Percentiles rank a stretch among this genome's conserved stretches.
These are phyloP conservation scores for Ditula angustiorana DNA, from an alignment of 2,888 invertebrate genomes.

Conservation along the genomic window DNA sequence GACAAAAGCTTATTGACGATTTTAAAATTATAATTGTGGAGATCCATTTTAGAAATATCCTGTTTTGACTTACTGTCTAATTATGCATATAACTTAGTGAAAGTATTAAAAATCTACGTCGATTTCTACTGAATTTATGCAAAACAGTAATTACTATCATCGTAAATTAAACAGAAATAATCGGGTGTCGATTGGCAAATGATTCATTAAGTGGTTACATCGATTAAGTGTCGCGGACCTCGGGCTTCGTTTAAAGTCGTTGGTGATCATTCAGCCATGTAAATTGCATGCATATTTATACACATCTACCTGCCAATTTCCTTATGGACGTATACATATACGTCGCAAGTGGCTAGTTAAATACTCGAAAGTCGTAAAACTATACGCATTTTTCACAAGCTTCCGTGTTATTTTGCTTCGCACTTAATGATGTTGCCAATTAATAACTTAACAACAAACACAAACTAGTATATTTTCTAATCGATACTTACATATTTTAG, in stretches of 20 bases:
- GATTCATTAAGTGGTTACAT: constrained; percentile 47
- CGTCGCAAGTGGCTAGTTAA: constrained; percentile 52
- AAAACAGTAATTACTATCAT: constrained; percentile 32
- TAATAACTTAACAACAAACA: constrained; percentile 22
- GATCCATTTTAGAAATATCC: neutral
- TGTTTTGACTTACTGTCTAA: neutral
- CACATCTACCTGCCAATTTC: constrained; percentile 47
- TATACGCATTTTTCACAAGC: constrained; percentile 33
- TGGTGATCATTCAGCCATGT: constrained; percentile 50
- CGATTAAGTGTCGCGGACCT: constrained; percentile 53
- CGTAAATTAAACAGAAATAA: constrained; percentile 34
- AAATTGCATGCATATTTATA: constrained; percentile 47
- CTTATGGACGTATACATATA: constrained; percentile 48
- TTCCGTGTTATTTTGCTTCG: constrained; percentile 30
- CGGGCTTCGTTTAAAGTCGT: constrained; percentile 43
- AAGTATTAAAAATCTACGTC: constrained; percentile 28
- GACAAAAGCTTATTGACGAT: too few relatives aligned
- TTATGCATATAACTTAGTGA: constrained; percentile 17
- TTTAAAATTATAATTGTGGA: too few relatives aligned
- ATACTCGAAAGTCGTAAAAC: constrained; percentile 51
- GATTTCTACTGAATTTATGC: constrained; percentile 34
- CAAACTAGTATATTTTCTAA: constrained; percentile 2
- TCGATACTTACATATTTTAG: neutral
- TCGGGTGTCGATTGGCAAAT: constrained; percentile 45
- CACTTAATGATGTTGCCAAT: neutral